Evolutionary conservation across 2,113 vertebrate genomes (phyloP).

Genomic region (Varanus salvator): DNA sequence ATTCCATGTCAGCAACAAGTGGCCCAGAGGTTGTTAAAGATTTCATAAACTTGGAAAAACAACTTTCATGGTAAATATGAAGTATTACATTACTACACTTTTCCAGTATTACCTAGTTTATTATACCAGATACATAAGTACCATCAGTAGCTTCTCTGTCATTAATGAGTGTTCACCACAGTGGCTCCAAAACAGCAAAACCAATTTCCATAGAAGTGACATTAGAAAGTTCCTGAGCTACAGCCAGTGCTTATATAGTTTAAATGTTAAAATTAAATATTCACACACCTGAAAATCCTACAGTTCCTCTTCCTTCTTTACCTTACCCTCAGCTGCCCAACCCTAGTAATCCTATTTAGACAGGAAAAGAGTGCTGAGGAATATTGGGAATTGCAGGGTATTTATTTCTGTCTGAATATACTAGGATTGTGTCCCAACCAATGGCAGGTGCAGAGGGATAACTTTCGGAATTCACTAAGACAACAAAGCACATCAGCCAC

Average conservation of each 20-base stretch:
- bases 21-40: neutral
- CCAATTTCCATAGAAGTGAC: neutral
- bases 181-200: neutral
- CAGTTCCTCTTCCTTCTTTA: neutral
- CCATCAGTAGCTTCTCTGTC: neutral
- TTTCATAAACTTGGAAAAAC: neutral
- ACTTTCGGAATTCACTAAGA: neutral
- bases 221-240: neutral
- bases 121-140: neutral
- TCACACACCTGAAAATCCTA: neutral
- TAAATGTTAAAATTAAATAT: neutral
- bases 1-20: neutral
- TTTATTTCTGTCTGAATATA: no score
- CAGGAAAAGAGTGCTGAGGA: no score
- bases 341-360: neutral
- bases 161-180: neutral
- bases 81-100: neutral
- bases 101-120: neutral
- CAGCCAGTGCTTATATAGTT: neutral
- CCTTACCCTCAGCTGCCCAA: neutral
- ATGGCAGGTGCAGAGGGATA: neutral
- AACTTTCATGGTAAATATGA: no score
- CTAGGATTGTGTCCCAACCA: neutral
- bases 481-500: neutral
- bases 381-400: no score